These are phyloP conservation scores for Acrobasis suavella DNA, from an alignment of 2,888 invertebrate species.

Conservation along the genomic window DNA sequence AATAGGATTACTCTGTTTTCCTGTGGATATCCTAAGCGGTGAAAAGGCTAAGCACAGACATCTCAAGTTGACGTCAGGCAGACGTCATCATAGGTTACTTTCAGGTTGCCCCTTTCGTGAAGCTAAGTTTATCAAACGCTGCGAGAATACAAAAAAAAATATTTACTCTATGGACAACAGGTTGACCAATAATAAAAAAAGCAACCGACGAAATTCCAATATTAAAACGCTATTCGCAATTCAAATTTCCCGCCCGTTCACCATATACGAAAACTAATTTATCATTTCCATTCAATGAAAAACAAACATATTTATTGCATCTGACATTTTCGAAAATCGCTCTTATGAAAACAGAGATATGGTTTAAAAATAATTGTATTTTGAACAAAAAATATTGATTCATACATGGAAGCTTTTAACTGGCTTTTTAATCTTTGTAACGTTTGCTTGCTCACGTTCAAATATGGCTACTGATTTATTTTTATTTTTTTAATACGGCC, in stretches of 20 bases:
- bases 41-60: no score
- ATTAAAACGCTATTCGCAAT: constrained; percentile 34
- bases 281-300: constrained; percentile 27
- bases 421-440: constrained; percentile 30
- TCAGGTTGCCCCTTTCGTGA: no score
- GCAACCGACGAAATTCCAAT: constrained; percentile 18
- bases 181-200: not conserved
- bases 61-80: no score
- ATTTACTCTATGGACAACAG: not conserved
- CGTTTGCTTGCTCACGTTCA: constrained; percentile 31
- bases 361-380: not conserved
- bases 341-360: not conserved
- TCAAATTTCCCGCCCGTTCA: constrained; percentile 33
- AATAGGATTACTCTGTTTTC: no score
- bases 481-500: constrained; percentile 26
- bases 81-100: no score
- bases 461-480: constrained; percentile 27
- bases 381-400: constrained; percentile 10
- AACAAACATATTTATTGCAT: not conserved
- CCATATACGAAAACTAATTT: constrained; percentile 36
- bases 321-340: not conserved
- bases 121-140: no score
- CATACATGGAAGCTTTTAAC: constrained; percentile 15
- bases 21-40: no score
- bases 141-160: no score